A percentile compares a stretch with the other conserved stretches of the same genome.
phyloP scores from a whole-genome alignment of 2,797 vertebrate species.

The Cynopterus sphinx region DNA sequence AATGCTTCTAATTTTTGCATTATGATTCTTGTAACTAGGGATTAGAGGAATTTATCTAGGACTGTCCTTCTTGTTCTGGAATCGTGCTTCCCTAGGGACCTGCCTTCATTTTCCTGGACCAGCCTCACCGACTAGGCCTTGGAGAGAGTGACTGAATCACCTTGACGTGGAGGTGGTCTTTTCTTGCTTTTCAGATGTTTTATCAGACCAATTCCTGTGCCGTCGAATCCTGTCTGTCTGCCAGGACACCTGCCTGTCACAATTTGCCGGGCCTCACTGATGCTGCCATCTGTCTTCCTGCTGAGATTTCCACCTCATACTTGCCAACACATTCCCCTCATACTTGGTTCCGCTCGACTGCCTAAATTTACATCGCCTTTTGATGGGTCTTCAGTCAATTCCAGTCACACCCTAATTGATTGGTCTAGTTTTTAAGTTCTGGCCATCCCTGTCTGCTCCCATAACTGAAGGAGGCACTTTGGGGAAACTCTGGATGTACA shows the following conservation, averaged over 20 bases:
- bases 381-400: slow-evolving; percentile 64
- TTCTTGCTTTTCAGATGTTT: not conserved
- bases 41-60: not conserved
- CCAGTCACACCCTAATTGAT: slow-evolving; percentile 75
- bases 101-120: not conserved
- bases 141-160: not conserved
- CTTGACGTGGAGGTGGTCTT: not conserved
- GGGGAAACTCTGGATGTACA: not conserved
- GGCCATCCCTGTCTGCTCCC: not conserved
- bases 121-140: fast-evolving
- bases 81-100: not conserved
- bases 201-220: not conserved
- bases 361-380: slow-evolving; percentile 57
- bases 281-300: slow-evolving; percentile 67
- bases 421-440: slow-evolving; percentile 63
- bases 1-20: not conserved
- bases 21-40: not conserved
- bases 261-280: slow-evolving; percentile 50
- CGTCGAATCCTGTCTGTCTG: not conserved
- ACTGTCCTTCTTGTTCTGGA: not conserved
- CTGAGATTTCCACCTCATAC: slow-evolving; percentile 39
- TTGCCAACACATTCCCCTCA: slow-evolving; percentile 73
- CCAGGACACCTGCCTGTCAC: slow-evolving; percentile 57
- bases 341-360: slow-evolving; percentile 68
- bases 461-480: not conserved